phyloP scores from a whole-genome alignment of 2,113 vertebrate species.

The Scytalopus superciliaris region DNA sequence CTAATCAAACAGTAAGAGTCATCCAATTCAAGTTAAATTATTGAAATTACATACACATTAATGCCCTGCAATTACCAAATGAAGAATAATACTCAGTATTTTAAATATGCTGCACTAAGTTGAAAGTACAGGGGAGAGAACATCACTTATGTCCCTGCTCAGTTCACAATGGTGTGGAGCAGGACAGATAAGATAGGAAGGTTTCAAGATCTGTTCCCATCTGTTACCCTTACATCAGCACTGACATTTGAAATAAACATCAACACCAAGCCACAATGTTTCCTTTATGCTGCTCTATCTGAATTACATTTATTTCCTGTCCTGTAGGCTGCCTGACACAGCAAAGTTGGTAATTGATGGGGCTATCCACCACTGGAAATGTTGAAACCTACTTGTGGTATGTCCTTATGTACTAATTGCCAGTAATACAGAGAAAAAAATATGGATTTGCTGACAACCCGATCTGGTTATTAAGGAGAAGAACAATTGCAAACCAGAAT shows the following conservation, averaged over 20 bases:
- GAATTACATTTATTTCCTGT: conserved; percentile 2
- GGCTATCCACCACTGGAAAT: background rate
- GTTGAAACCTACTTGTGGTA: background rate
- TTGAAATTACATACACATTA: conserved; percentile 74
- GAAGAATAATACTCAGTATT: conserved; percentile 59
- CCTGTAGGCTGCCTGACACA: background rate
- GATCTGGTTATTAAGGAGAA: background rate
- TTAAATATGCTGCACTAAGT: conserved; percentile 21
- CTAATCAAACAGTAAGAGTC: conserved; percentile 67
- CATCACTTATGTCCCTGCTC: background rate
- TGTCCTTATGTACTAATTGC: background rate
- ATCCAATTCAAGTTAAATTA: conserved; percentile 75
- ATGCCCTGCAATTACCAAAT: conserved; percentile 63
- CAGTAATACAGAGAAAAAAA: background rate
- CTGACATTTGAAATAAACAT: conserved; percentile 30
- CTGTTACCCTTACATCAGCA: background rate
- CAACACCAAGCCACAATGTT: conserved; percentile 6
- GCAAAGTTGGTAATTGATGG: conserved; percentile 17
- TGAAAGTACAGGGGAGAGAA: background rate
- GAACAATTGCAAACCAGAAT: background rate
- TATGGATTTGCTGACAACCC: background rate
- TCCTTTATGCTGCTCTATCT: background rate
- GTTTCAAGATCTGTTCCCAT: background rate
- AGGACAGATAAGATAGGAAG: background rate
- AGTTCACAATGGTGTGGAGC: background rate